A percentile compares a stretch with the other conserved stretches of the same genome.
Evolutionary conservation across 2,888 invertebrate species (phyloP).

Genomic region (Leptothorax acervorum): DNA sequence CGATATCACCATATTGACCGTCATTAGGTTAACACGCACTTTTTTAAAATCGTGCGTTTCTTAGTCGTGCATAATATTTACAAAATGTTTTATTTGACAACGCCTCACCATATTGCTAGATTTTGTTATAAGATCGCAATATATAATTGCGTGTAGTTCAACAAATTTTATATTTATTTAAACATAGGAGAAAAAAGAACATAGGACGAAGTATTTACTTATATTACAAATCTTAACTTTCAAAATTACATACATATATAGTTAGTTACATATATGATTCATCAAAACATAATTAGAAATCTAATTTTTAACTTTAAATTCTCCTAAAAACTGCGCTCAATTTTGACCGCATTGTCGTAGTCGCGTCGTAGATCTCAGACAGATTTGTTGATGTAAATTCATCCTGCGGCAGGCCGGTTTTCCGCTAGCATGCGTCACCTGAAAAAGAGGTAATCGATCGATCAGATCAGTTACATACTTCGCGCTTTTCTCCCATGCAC

Average conservation of each 20-base stretch:
- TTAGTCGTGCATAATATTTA: neutral
- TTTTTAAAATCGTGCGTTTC: neutral
- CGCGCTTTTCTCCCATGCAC: neutral
- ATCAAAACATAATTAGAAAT: neutral
- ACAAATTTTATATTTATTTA: constrained; percentile 4
- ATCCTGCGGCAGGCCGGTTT: neutral
- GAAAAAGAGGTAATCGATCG: constrained; percentile 29
- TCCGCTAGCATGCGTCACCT: constrained; percentile 13
- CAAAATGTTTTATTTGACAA: neutral
- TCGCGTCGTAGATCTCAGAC: neutral
- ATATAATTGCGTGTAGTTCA: neutral
- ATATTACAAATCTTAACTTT: neutral
- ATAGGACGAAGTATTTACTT: neutral
- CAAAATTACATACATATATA: neutral
- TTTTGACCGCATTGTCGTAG: neutral
- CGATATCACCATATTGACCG: neutral
- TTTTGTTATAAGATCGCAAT: neutral
- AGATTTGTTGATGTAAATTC: neutral
- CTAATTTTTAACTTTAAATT: neutral
- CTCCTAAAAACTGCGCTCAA: neutral
- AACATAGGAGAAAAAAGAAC: neutral
- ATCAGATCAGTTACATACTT: constrained; percentile 1
- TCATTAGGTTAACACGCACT: neutral
- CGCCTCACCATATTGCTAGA: neutral
- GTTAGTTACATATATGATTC: neutral